Evolutionary conservation across 1,140 invertebrate genomes (phyloP).

Genomic region (Leptoteleia sp.): DNA sequence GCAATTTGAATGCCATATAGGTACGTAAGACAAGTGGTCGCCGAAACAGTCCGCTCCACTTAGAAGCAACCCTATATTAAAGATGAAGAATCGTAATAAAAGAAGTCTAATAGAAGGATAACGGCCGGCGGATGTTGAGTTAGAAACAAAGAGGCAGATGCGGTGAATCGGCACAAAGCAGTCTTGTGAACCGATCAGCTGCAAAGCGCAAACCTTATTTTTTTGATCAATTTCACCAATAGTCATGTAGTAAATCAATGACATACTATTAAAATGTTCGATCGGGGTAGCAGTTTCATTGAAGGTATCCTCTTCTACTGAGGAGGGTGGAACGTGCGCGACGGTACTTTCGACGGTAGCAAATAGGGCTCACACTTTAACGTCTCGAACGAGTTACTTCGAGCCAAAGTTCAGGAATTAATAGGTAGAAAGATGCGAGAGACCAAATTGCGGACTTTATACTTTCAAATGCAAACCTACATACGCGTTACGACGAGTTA

Average conservation of each 20-base stretch:
- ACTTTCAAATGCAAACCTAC: no score
- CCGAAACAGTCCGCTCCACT: conserved; percentile 46
- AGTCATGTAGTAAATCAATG: conserved; percentile 39
- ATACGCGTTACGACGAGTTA: no score
- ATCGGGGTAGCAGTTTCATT: no score
- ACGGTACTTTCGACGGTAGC: no score
- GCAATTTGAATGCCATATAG: conserved; percentile 46
- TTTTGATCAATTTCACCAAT: conserved; percentile 58
- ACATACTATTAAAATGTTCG: no score
- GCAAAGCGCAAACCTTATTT: conserved; percentile 59
- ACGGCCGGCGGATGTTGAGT: conserved; percentile 54
- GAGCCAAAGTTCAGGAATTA: no score
- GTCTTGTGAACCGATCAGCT: conserved; percentile 59
- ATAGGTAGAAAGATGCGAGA: no score
- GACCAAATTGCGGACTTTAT: no score
- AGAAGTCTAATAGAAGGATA: conserved; percentile 61
- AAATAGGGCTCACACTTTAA: no score
- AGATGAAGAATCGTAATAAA: conserved; percentile 65
- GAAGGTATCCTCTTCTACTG: no score
- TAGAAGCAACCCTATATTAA: conserved; percentile 53
- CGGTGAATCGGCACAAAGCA: conserved; percentile 65
- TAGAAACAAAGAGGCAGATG: conserved; percentile 64
- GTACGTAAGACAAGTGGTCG: conserved; percentile 60
- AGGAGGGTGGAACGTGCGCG: no score
- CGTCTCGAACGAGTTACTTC: no score